Evolutionary conservation across 2,888 invertebrate species (phyloP).

Genomic region (Drepanosiphum platanoidis): DNA sequence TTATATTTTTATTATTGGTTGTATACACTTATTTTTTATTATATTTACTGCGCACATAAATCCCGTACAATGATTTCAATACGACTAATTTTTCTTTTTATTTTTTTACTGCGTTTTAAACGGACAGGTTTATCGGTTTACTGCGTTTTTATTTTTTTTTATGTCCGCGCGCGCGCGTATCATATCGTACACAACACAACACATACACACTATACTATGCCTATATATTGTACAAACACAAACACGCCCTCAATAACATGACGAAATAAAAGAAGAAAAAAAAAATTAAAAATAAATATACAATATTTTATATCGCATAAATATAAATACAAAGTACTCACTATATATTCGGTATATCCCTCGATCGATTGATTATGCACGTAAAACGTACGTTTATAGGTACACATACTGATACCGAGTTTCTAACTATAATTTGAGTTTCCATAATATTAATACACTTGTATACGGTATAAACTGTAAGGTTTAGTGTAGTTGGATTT

Average conservation of each 20-base stretch:
- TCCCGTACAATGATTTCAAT: constrained; percentile 42
- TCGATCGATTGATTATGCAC: too few relatives aligned
- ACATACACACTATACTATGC: neutral
- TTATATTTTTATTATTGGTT: constrained; percentile 27
- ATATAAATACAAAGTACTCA: too few relatives aligned
- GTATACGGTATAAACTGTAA: too few relatives aligned
- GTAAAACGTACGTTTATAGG: too few relatives aligned
- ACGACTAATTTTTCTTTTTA: constrained; percentile 39
- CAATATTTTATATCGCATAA: neutral
- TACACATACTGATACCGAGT: too few relatives aligned
- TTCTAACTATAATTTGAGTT: too few relatives aligned
- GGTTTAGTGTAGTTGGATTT: too few relatives aligned
- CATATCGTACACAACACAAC: neutral
- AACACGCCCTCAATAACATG: too few relatives aligned
- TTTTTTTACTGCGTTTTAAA: constrained; percentile 59
- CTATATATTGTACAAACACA: neutral
- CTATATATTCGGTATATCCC: too few relatives aligned
- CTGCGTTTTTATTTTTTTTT: constrained; percentile 56
- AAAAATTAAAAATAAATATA: neutral
- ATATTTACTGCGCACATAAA: constrained; percentile 46
- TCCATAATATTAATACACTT: too few relatives aligned
- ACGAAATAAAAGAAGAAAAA: too few relatives aligned
- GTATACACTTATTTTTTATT: constrained; percentile 40
- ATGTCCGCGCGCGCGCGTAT: neutral
- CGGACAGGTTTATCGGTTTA: constrained; percentile 58